phyloP scores from a whole-genome alignment of 1,140 invertebrate genomes.

The Drusus annulatus region DNA sequence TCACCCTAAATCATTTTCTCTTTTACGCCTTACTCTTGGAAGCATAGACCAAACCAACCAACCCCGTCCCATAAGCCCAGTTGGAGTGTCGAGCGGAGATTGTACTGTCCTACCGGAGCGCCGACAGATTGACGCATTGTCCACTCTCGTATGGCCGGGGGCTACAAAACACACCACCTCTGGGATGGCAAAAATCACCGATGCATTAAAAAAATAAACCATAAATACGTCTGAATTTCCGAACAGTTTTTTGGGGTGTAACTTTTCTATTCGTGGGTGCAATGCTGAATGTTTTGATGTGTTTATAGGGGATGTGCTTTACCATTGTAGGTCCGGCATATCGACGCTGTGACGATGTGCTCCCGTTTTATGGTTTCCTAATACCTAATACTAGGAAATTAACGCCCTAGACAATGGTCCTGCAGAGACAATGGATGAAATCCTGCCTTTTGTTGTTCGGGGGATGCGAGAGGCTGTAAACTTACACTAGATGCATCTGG shows the following conservation, averaged over 20 bases:
- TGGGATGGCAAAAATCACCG: background rate
- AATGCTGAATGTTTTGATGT: background rate
- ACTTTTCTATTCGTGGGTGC: background rate
- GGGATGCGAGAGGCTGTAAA: background rate
- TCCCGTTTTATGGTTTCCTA: constrained; percentile 52
- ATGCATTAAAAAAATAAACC: background rate
- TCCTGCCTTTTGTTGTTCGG: constrained; percentile 10
- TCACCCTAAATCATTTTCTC: too few relatives aligned
- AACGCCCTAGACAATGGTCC: constrained; percentile 45
- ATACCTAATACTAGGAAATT: constrained; percentile 50
- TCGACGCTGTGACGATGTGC: constrained; percentile 16
- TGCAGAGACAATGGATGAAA: constrained; percentile 37
- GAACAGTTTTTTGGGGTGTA: background rate
- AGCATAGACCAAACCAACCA: too few relatives aligned
- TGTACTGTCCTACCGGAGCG: constrained; percentile 48
- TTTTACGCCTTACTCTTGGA: too few relatives aligned
- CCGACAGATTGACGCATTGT: constrained; percentile 57
- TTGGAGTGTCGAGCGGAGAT: constrained; percentile 50
- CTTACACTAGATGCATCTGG: background rate
- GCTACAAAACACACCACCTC: background rate
- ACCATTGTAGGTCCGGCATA: constrained; percentile 26
- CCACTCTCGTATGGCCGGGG: background rate
- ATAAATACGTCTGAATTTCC: background rate
- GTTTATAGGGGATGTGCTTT: background rate
- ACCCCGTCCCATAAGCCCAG: background rate